Percentiles rank a stretch among this genome's conserved stretches.
Conservation (phyloP, 2,113 vertebrate genomes). For the Malurus cyaneus region DNA sequence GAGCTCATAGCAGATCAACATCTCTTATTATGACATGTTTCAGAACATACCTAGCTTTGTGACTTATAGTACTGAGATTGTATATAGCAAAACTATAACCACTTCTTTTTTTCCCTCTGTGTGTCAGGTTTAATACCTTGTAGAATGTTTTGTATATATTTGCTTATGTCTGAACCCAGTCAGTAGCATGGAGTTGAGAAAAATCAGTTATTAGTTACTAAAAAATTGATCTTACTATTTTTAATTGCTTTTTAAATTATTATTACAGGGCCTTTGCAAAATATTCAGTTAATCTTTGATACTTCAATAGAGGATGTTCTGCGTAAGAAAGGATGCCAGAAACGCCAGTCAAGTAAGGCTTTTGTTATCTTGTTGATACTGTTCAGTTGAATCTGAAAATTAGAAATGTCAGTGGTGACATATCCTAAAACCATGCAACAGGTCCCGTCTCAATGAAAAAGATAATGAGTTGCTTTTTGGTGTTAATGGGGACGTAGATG, state of each 20-base stretch:
- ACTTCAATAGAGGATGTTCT: constrained; percentile 87
- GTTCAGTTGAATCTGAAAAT: background rate
- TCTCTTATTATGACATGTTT: background rate
- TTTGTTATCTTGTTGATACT: background rate
- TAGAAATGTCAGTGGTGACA: background rate
- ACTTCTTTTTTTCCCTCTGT: background rate
- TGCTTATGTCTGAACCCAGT: background rate
- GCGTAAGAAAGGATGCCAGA: constrained; percentile 84
- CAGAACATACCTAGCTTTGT: background rate
- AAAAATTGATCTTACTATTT: background rate
- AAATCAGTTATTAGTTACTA: background rate
- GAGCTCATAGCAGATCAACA: background rate
- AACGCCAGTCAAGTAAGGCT: constrained; percentile 81
- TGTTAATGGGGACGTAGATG: background rate
- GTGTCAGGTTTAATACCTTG: background rate
- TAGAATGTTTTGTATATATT: background rate
- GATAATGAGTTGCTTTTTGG: background rate
- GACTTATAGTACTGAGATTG: background rate
- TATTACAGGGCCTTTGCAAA: constrained; percentile 91
- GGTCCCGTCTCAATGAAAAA: background rate
- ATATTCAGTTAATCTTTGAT: constrained; percentile 86
- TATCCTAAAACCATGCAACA: background rate
- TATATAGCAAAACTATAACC: background rate
- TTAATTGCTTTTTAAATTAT: background rate
- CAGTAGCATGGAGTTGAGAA: background rate